Conservation (phyloP, 2,797 vertebrate species). For the Meda fulgida region DNA sequence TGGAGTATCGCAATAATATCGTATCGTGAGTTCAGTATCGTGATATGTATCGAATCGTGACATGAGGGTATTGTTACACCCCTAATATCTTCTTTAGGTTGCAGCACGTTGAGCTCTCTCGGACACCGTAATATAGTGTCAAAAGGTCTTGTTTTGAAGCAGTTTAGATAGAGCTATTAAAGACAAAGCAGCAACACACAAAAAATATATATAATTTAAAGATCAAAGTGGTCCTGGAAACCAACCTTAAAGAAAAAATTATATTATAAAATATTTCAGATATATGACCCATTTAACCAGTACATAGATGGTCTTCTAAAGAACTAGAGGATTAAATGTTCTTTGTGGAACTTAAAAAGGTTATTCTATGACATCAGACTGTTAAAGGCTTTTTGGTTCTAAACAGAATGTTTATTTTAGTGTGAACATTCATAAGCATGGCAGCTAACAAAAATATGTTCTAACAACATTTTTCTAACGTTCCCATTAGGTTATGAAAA, state of each 20-base stretch:
- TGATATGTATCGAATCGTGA: no score
- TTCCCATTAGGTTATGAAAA: not conserved
- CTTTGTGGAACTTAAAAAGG: not conserved
- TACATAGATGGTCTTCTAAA: not conserved
- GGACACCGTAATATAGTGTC: not conserved
- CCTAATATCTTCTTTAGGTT: no score
- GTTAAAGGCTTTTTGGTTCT: not conserved
- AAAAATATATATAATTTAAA: not conserved
- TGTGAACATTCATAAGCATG: not conserved
- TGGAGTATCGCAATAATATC: no score
- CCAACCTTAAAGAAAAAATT: not conserved
- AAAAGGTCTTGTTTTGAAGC: not conserved
- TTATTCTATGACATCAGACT: not conserved
- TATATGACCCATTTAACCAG: not conserved
- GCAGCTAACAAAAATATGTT: not conserved
- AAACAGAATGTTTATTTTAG: not conserved
- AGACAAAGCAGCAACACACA: not conserved
- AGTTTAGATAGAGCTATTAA: not conserved
- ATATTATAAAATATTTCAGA: not conserved
- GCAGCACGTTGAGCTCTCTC: no score
- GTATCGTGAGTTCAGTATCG: no score
- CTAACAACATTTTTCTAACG: not conserved
- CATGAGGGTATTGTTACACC: no score
- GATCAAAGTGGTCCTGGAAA: not conserved
- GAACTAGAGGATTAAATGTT: not conserved